These are phyloP conservation scores for Chaenogobius annularis DNA, from an alignment of 2,113 vertebrate genomes.

Conservation along the genomic window DNA sequence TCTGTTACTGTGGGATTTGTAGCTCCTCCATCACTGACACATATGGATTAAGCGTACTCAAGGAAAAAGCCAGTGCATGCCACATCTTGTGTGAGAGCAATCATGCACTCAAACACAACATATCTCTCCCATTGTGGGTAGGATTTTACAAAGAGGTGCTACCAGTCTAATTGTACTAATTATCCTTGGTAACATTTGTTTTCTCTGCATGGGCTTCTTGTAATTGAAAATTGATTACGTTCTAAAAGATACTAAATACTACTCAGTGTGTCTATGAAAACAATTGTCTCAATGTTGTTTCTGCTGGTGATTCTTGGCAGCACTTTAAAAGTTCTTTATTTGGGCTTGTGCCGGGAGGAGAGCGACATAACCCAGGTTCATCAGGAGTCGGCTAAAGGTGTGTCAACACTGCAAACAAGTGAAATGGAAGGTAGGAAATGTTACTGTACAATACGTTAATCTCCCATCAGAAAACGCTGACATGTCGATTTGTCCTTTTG, in stretches of 20 bases:
- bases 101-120: slow-evolving; percentile 60
- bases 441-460: slow-evolving; percentile 53
- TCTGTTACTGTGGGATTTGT: slow-evolving; percentile 80
- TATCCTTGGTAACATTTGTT: slow-evolving; percentile 23
- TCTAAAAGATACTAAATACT: slow-evolving; percentile 24
- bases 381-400: slow-evolving; percentile 54
- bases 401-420: slow-evolving; percentile 28
- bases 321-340: slow-evolving; percentile 32
- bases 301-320: slow-evolving; percentile 20
- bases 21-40: slow-evolving; percentile 82
- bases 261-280: slow-evolving; percentile 5
- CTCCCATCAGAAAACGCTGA: slow-evolving; percentile 41
- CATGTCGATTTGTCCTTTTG: slow-evolving; percentile 34
- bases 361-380: slow-evolving; percentile 16
- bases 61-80: slow-evolving; percentile 70
- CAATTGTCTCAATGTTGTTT: not conserved
- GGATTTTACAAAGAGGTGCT: slow-evolving; percentile 48
- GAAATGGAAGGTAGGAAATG: slow-evolving; percentile 21
- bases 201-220: slow-evolving; percentile 19
- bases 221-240: slow-evolving; percentile 32
- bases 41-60: slow-evolving; percentile 80
- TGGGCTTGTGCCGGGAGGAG: slow-evolving; percentile 34
- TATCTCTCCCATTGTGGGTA: slow-evolving; percentile 55
- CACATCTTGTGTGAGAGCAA: slow-evolving; percentile 72
- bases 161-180: slow-evolving; percentile 56